Conservation (phyloP, 2,888 invertebrate genomes). For the Notodromas monacha region DNA sequence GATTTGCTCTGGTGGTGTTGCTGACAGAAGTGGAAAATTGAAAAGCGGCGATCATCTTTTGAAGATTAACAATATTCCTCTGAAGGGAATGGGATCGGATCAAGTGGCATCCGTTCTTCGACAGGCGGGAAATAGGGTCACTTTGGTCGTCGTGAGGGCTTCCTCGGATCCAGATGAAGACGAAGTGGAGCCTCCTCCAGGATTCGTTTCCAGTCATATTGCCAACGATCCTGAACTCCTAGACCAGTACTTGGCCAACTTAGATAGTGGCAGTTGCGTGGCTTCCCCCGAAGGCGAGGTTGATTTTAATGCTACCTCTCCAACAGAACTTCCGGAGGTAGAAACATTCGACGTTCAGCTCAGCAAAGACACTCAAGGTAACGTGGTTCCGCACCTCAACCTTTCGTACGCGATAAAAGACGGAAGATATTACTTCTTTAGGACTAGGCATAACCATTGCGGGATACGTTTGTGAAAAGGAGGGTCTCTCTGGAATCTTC, state of each 20-base stretch:
- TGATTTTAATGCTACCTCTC: too few relatives aligned
- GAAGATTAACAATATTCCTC: slow-evolving; percentile 71
- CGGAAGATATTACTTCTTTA: slow-evolving; percentile 8
- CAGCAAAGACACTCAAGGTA: slow-evolving; percentile 66
- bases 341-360: slow-evolving; percentile 75
- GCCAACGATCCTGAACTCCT: slow-evolving; percentile 56
- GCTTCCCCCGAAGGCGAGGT: too few relatives aligned
- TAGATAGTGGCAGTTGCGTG: too few relatives aligned
- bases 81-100: slow-evolving; percentile 84
- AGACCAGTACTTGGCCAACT: slow-evolving; percentile 44
- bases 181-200: too few relatives aligned
- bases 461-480: slow-evolving; percentile 84
- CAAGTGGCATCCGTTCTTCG: slow-evolving; percentile 78
- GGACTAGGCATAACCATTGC: slow-evolving; percentile 78
- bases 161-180: too few relatives aligned
- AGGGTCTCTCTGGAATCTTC: slow-evolving; percentile 20
- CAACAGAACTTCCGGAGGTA: slow-evolving; percentile 47
- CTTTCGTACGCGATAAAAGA: neutral
- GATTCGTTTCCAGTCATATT: slow-evolving; percentile 48
- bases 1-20: slow-evolving; percentile 82
- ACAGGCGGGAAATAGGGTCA: slow-evolving; percentile 74
- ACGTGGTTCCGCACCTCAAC: too few relatives aligned
- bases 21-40: slow-evolving; percentile 79
- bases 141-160: slow-evolving; percentile 63
- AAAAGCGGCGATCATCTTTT: slow-evolving; percentile 92